Conservation (phyloP, 2,113 vertebrate genomes). For the Stomatorhinus ivindoensis region DNA sequence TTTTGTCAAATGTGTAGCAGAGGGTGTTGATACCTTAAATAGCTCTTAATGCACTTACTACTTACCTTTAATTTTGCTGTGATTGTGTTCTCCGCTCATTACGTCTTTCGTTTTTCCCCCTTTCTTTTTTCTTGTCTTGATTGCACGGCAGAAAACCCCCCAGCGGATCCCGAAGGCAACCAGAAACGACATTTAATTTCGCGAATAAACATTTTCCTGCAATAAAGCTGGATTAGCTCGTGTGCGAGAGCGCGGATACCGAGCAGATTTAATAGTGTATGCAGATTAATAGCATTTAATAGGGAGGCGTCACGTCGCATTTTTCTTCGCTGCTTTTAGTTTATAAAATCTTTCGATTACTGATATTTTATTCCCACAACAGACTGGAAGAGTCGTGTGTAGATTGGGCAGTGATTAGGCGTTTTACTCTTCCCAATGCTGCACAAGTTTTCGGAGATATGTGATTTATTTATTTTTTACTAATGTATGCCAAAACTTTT, state of each 20-base stretch:
- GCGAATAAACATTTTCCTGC: background rate
- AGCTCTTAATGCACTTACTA: background rate
- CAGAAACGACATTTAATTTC: background rate
- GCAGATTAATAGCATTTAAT: background rate
- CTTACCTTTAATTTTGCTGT: background rate
- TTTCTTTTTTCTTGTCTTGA: background rate
- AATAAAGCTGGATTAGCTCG: background rate
- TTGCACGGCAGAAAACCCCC: background rate
- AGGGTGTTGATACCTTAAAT: background rate
- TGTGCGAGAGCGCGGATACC: background rate
- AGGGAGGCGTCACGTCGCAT: background rate
- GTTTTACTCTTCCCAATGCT: background rate
- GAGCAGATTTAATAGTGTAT: background rate
- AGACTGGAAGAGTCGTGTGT: background rate
- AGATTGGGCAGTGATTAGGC: background rate
- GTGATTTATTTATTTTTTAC: background rate
- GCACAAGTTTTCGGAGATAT: background rate
- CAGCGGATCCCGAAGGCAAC: background rate
- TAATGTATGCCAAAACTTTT: background rate
- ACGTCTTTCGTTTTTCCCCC: background rate
- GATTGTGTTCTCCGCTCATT: background rate
- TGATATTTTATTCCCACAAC: background rate
- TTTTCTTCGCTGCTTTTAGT: background rate
- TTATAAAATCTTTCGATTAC: background rate
- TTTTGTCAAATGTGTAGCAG: background rate